Percentiles rank a stretch among this genome's conserved stretches.
These are phyloP conservation scores for Drosophila ficusphila DNA, from an alignment of 1,140 invertebrate species.

Conservation along the genomic window DNA sequence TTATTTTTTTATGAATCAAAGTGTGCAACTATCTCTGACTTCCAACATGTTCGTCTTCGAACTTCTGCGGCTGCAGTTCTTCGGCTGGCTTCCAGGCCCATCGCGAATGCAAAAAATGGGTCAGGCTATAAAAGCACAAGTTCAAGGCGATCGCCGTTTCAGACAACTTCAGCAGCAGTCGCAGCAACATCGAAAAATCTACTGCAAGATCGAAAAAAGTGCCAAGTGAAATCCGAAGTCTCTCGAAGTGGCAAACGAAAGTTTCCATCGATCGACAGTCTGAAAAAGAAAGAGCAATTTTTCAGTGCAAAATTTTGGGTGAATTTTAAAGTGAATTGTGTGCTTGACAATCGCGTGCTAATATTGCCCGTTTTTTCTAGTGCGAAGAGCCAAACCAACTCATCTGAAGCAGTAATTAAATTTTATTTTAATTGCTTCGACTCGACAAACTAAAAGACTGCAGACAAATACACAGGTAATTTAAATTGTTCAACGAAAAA, in stretches of 20 bases:
- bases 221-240: slow-evolving; percentile 45
- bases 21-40: background rate
- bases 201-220: background rate
- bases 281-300: slow-evolving; percentile 42
- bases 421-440: slow-evolving; percentile 13
- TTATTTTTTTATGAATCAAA: too few species aligned
- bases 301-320: slow-evolving; percentile 62
- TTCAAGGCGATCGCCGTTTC: slow-evolving; percentile 85
- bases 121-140: slow-evolving; percentile 86
- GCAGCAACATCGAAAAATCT: slow-evolving; percentile 15
- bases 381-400: slow-evolving; percentile 35
- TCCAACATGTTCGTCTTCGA: slow-evolving; percentile 50
- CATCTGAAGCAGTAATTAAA: slow-evolving; percentile 38
- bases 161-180: slow-evolving; percentile 63
- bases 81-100: slow-evolving; percentile 39
- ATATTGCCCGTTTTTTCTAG: slow-evolving; percentile 43
- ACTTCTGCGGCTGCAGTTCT: slow-evolving; percentile 60
- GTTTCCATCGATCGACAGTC: slow-evolving; percentile 37
- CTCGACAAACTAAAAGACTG: slow-evolving; percentile 6
- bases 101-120: slow-evolving; percentile 83
- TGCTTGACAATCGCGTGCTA: slow-evolving; percentile 58
- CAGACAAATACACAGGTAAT: slow-evolving; percentile 28
- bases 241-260: slow-evolving; percentile 49
- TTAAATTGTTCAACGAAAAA: background rate
- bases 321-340: slow-evolving; percentile 57